Evolutionary conservation across 2,888 invertebrate species (phyloP), one percentile per base, ranked within the genome.

Genomic region (Coelopa pilipes): DNA sequence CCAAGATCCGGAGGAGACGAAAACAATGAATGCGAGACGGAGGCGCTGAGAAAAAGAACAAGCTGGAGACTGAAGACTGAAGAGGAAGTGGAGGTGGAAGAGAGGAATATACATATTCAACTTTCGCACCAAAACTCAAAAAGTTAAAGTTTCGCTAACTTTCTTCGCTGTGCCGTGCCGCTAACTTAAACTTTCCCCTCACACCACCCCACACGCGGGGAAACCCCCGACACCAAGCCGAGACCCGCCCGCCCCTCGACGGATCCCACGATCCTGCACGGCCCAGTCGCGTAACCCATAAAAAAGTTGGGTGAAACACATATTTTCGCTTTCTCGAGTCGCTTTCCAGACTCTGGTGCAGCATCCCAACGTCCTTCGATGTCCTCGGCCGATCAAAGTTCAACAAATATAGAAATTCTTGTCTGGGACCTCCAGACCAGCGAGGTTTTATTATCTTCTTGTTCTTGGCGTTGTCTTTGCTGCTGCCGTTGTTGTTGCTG

Each of bases 61-160:
- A 34, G 4, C 34, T 7, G 34, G 7, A 34, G 34, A 34, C 34
- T 34, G 34, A 34, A 34, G 34, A 34, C 2, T 2, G 34, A 34
- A 34, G 34, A 34, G 34, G 34, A 34, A 53, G n/a, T 7, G 10
- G 34, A 34, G 7, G 34, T 4, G 34, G 34, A 34, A 53, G n/a
- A 53, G 10, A 53, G 46, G 21, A 47, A 60, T 53, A 13, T n/a
- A 45, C 57, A 55, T 69, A 70, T 59, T 59, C 59, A 81, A 81
- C 74, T 76, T 76, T 75, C 73, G 69, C 77, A 77, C 76, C 79
- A 78, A 78, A 53, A 76, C 78, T 78, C 76, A 80, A 82, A 82
- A 75, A 80, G 75, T 79, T 79, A 68, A 76, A 80, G 76, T 78
- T 79, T 78, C 75, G 65, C 78, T 76, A 80, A 80, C 79, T 81